Conservation (phyloP, 2,113 vertebrate genomes). For the Laterallus jamaicensis region DNA sequence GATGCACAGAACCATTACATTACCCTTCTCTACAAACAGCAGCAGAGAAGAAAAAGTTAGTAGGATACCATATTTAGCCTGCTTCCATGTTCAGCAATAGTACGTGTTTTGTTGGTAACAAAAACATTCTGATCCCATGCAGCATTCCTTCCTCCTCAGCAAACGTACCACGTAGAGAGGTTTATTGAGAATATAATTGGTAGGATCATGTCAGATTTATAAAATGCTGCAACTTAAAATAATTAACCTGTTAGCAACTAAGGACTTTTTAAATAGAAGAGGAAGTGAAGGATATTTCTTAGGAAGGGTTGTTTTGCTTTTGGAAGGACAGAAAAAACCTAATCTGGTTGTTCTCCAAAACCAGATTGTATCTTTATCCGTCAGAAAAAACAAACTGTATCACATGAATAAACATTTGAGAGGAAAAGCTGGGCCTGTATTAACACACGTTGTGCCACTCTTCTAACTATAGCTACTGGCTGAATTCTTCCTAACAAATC, state of each 20-base stretch:
- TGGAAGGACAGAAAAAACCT: conserved; percentile 8
- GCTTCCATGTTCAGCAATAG: background rate
- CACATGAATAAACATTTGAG: conserved; percentile 39
- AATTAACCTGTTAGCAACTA: background rate
- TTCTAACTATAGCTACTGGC: background rate
- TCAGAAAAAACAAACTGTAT: conserved; percentile 27
- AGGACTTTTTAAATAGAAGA: background rate
- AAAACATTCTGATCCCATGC: background rate
- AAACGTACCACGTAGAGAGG: background rate
- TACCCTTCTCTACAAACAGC: background rate
- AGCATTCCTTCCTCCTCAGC: background rate
- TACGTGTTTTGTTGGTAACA: background rate
- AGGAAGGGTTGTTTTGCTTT: conserved; percentile 13
- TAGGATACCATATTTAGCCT: background rate
- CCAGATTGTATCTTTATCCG: conserved; percentile 23
- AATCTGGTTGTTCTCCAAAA: conserved; percentile 31
- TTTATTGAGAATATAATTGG: background rate
- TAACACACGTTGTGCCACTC: background rate
- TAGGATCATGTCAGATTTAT: background rate
- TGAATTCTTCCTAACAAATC: background rate
- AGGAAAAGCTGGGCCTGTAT: background rate
- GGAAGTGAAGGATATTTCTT: background rate
- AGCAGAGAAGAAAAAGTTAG: background rate
- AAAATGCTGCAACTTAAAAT: background rate
- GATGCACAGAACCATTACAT: background rate